Conservation (phyloP, 2,888 invertebrate genomes). For the Galerucella pusilla region DNA sequence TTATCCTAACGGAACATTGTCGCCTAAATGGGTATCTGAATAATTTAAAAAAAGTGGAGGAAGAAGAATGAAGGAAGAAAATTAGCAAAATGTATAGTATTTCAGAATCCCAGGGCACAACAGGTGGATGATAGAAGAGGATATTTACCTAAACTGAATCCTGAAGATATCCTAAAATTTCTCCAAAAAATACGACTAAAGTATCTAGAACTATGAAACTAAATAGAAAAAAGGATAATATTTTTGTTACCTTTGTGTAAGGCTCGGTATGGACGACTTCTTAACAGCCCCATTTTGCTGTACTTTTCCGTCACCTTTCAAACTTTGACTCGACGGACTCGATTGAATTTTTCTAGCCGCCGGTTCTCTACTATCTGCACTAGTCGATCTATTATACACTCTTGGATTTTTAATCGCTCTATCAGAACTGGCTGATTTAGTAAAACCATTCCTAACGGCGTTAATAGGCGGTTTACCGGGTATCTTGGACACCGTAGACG, state of each 20-base stretch:
- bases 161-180: too few relatives aligned
- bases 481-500: constrained; percentile 62
- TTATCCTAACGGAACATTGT: too few relatives aligned
- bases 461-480: constrained; percentile 61
- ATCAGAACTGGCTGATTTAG: constrained; percentile 58
- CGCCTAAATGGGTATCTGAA: too few relatives aligned
- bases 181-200: too few relatives aligned
- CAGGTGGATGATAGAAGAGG: too few relatives aligned
- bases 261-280: constrained; percentile 53
- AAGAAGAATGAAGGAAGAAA: too few relatives aligned
- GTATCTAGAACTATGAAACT: too few relatives aligned
- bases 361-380: constrained; percentile 61
- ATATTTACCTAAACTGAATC: too few relatives aligned
- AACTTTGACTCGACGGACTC: constrained; percentile 70
- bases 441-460: constrained; percentile 48
- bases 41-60: too few relatives aligned
- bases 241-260: constrained; percentile 53
- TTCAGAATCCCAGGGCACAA: too few relatives aligned
- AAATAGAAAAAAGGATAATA: background rate
- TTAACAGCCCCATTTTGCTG: constrained; percentile 56
- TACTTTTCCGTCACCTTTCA: constrained; percentile 64
- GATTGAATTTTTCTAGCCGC: constrained; percentile 62
- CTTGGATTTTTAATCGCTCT: constrained; percentile 51
- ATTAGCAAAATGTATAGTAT: too few relatives aligned
- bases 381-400: constrained; percentile 61